Base-by-base conservation (phyloP, 2,113 vertebrate genomes). In the Pongo abelii region DNA sequence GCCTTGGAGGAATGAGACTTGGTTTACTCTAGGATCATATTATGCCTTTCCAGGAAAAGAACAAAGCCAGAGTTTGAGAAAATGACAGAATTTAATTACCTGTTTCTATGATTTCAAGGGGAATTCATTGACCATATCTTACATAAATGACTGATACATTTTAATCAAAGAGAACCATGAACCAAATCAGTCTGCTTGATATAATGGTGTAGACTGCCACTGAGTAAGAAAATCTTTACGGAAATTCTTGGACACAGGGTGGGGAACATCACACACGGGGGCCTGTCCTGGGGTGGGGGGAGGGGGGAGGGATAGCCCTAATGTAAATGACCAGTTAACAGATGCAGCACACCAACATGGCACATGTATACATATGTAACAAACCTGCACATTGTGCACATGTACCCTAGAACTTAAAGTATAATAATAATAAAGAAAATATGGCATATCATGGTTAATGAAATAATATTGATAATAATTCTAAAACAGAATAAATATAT, bases 81-180 rank as follows among this genome's bases (percentile, higher is more conserved):
- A 96, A 84, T 96, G 78, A 91, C 59, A 96, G 88, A 94, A 96
- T 93, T 89, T 96, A 95, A 97, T 96, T 91, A 94, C 83, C 70
- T 94, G 12, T 93, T 97, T 79, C 43, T 85, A 86, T 72, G 48
- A 97, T 84, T 97, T 96, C 84, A 89, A 95, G 72, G 77, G 72
- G 46, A 96, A 93, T 96, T 96, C 91, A 97, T 83, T 17, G n/a
- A 93, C 69, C 64, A 40, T 88, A 86, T 93, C 78, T 85, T 89
- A 87, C 57, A 92, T 17, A 95, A 97, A 96, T 32, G 43, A 89
- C 67, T 94, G 84, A 94, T 81, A 61, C 35, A 92, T 95, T 98
- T 96, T 94, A 97, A 97, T 95, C 92, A 97, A 97, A 95, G 32
- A 32, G 64, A 97, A 93, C 22, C 67, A 72, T 50, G 72, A 93